Base-by-base conservation (phyloP, 2,113 vertebrate genomes). In the Phainopepla nitens region DNA sequence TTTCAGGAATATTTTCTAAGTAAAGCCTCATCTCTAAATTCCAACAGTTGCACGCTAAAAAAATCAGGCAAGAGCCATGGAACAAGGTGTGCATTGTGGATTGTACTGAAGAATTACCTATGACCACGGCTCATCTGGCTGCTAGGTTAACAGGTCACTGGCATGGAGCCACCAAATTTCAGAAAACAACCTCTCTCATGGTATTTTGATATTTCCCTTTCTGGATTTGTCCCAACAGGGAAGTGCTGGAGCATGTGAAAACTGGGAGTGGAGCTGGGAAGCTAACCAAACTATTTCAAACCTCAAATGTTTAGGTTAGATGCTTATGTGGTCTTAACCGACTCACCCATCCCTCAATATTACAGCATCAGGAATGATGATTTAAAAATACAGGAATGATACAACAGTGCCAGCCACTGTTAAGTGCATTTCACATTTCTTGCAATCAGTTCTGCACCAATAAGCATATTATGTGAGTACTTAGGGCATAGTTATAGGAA, bases 271-370 rank as follows among this genome's bases (percentile, higher is more conserved):
- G 87, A 93, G 44, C 56, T 91, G 73, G 83, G 87, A 96, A 96
- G 65, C 61, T 87, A 87, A 95, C 70, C 81, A 95, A 95, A 87
- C 2, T 4, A 76, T 94, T 95, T 84, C 61, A 89, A 95, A 89
- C 89, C 94, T 79, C 91, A 93, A 61, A 95, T 96, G 94, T 96
- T 96, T 96, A 95, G 41, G 69, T 93, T 96, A 95, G 66, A 54
- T 76, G 61, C 25, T 65, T 93, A 87, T 94, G 94, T 70, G 89
- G 91, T 94, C 62, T 93, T 72, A 85, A 90, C 49, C 39, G 45
- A 36, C 70, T 89, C 87, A 93, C 66, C 84, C 75, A 91, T 77
- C 54, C 87, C 84, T 91, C 94, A 93, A 95, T 86, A 90, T 82
- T 94, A 93, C 62, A 85, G 82, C 84, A 93, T 91, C 80, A 75